Base-by-base conservation (phyloP, 2,888 invertebrate genomes). In the Ennomos fuscantarius region DNA sequence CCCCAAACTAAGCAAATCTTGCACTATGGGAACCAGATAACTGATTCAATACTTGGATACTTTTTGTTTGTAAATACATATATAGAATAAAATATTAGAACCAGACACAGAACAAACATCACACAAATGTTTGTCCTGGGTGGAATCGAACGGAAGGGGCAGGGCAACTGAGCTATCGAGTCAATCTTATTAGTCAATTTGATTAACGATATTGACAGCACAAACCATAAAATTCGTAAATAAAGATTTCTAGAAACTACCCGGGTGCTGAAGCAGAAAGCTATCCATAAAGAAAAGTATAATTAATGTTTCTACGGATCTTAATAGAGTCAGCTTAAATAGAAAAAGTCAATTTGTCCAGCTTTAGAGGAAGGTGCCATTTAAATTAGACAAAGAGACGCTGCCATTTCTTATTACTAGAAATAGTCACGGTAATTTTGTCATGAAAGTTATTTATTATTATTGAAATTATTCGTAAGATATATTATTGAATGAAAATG, bases 331-430 rank as follows among this genome's bases (percentile, higher is more conserved):
- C 60, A 34, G 53, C 55, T 57, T 63, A 68, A 65, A 71, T 68
- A 71, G 69, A 74, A 79, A 76, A 75, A 80, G 73, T 78, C 81
- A 78, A 84, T 86, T 86, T 84, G 78, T 85, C 74, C 76, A 74
- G 81, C 81, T 84, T 82, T 79, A 74, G 71, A 72, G 65, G 64
- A 72, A 76, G 80, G 77, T 74, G 69, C 78, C 75, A 80, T 84
- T 86, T 81, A 82, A 87, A 86, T 77, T 53, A 58, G 58, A 31
- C 33, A 8, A 8, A 13, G 53, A 58, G 49, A 32, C 9, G 1
- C 8, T 48, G 43, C 3, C 11, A 9, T 33, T 12, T 52, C 47
- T 13, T 34, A 42, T 51, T 46, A 51, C 41, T 10, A 8, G 1
- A 33, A 12, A 12, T 33, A 10, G 31, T 31, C 9, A 13, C 40